Conservation (phyloP, 2,797 vertebrate genomes). For the Ciconia nigra region DNA sequence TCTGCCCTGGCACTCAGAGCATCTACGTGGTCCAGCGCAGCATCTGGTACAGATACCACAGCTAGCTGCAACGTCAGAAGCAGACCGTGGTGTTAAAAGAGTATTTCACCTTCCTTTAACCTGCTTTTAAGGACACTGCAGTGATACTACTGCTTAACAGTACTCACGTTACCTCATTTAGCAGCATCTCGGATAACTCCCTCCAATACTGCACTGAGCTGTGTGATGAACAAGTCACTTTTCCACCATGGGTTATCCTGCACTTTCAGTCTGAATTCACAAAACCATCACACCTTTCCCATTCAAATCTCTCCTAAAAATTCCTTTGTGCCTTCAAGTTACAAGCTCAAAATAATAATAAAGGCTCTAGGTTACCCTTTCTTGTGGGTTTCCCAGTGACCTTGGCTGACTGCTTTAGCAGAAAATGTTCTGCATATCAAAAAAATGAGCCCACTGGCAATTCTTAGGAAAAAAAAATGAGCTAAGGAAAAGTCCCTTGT, state of each 20-base stretch:
- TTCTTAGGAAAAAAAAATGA: slow-evolving; percentile 13
- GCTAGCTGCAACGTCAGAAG: neutral
- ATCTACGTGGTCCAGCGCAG: neutral
- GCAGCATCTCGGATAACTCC: slow-evolving; percentile 1
- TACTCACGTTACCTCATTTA: neutral
- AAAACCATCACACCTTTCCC: neutral
- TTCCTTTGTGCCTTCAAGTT: neutral
- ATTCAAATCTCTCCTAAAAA: neutral
- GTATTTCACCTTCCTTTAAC: slow-evolving; percentile 43
- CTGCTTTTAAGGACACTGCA: slow-evolving; percentile 33
- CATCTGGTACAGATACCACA: neutral
- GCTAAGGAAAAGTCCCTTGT: neutral
- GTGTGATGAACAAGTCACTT: neutral
- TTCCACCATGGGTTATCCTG: neutral
- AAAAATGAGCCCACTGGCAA: neutral
- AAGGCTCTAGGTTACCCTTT: neutral
- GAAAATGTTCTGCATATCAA: neutral
- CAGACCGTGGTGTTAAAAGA: neutral
- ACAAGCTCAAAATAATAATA: slow-evolving; percentile 38
- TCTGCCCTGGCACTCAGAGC: neutral
- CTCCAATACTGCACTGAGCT: neutral
- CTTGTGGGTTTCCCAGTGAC: slow-evolving; percentile 32
- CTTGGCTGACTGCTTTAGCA: slow-evolving; percentile 11
- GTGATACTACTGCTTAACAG: neutral
- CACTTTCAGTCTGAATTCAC: neutral